These are phyloP conservation scores for Drosophila flavopinicola DNA, from an alignment of 2,888 invertebrate species.

Conservation along the genomic window DNA sequence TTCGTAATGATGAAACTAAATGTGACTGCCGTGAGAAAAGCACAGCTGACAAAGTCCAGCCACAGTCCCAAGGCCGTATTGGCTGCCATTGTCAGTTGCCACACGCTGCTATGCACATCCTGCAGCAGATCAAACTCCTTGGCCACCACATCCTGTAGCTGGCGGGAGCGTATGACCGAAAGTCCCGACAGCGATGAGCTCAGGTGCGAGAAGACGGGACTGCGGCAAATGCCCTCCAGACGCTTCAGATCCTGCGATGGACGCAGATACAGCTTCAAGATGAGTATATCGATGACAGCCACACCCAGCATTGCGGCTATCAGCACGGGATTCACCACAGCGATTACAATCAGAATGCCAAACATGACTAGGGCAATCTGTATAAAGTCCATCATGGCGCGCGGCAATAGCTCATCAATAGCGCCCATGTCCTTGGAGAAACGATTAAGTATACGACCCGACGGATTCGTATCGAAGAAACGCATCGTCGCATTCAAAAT, in stretches of 20 bases:
- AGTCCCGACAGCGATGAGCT: slow-evolving; percentile 94
- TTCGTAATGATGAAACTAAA: slow-evolving; percentile 87
- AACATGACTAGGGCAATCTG: slow-evolving; percentile 87
- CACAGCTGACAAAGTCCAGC: slow-evolving; percentile 89
- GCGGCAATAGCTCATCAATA: slow-evolving; percentile 87
- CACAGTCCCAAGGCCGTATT: slow-evolving; percentile 89
- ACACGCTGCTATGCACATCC: slow-evolving; percentile 85
- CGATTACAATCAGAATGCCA: slow-evolving; percentile 90
- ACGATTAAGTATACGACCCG: slow-evolving; percentile 90
- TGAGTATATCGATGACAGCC: slow-evolving; percentile 86
- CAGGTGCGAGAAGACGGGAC: slow-evolving; percentile 96
- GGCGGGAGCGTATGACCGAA: slow-evolving; percentile 92
- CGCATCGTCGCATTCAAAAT: slow-evolving; percentile 91
- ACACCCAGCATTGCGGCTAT: slow-evolving; percentile 88
- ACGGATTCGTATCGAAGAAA: slow-evolving; percentile 94
- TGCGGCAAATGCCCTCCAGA: slow-evolving; percentile 90
- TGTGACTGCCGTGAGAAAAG: slow-evolving; percentile 88
- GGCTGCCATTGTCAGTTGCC: slow-evolving; percentile 82
- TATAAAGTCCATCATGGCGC: slow-evolving; percentile 85
- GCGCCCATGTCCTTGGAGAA: slow-evolving; percentile 91
- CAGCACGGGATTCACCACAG: slow-evolving; percentile 89
- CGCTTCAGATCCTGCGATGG: slow-evolving; percentile 91
- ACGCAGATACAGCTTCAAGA: slow-evolving; percentile 89
- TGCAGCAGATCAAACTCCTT: slow-evolving; percentile 91
- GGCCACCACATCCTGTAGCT: slow-evolving; percentile 89